These are phyloP conservation scores for Diploscapter pachys DNA, from an alignment of 1,140 invertebrate species.

Conservation along the genomic window DNA sequence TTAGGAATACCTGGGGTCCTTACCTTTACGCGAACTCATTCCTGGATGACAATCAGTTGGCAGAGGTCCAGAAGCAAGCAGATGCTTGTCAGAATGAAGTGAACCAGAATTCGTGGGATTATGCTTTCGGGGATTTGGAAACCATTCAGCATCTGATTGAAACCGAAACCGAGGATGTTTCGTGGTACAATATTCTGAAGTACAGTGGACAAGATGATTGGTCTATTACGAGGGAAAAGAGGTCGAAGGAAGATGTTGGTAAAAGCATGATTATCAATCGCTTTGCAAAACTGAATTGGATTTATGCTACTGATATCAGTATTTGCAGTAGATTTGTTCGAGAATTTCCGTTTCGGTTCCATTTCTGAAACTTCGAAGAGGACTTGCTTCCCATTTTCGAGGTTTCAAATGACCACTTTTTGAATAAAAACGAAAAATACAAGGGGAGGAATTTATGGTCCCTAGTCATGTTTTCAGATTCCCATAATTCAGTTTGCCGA, in stretches of 20 bases:
- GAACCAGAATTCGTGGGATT: slow-evolving; percentile 61
- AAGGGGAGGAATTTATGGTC: too few species aligned
- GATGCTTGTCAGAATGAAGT: slow-evolving; percentile 57
- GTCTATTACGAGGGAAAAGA: slow-evolving; percentile 21
- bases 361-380: slow-evolving; percentile 1
- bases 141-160: slow-evolving; percentile 66
- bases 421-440: not conserved
- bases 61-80: slow-evolving; percentile 57
- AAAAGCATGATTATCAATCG: too few species aligned
- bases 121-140: slow-evolving; percentile 69
- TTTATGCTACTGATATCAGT: slow-evolving; percentile 10
- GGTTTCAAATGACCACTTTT: not conserved
- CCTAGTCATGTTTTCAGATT: too few species aligned
- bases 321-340: slow-evolving; percentile 4
- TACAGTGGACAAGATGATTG: slow-evolving; percentile 34
- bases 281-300: too few species aligned
- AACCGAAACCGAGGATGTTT: slow-evolving; percentile 66
- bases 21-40: slow-evolving; percentile 70
- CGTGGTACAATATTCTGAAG: slow-evolving; percentile 76
- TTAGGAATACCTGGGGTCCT: slow-evolving; percentile 74
- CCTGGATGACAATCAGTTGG: slow-evolving; percentile 61
- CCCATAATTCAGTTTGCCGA: too few species aligned
- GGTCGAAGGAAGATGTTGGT: too few species aligned
- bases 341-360: too few species aligned
- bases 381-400: too few species aligned